Evolutionary conservation across 2,888 invertebrate genomes (phyloP).

Genomic region (Phytoseiulus persimilis): DNA sequence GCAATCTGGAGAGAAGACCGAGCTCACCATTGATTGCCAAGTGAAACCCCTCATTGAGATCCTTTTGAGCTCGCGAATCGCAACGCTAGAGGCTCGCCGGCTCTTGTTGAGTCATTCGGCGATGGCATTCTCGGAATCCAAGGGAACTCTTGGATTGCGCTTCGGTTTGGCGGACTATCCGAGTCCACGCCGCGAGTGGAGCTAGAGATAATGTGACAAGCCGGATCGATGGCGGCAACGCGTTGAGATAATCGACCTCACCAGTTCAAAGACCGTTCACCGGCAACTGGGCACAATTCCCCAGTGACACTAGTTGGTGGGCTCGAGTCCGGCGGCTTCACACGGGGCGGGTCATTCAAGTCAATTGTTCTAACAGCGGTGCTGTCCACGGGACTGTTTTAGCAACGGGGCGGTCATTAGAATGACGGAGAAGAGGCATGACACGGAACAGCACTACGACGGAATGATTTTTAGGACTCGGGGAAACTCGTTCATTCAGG

Average conservation of each 20-base stretch:
- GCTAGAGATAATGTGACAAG: too few relatives aligned
- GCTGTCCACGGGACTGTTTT: background rate
- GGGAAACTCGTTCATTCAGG: background rate
- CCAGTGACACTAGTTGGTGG: too few relatives aligned
- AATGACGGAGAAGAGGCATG: background rate
- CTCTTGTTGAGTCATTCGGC: background rate
- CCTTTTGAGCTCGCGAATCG: background rate
- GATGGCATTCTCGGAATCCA: background rate
- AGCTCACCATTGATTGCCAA: background rate
- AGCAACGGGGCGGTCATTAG: background rate
- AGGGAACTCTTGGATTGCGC: background rate
- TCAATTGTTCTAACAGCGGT: background rate
- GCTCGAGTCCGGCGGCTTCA: too few relatives aligned
- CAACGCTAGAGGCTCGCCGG: background rate
- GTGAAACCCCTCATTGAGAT: background rate
- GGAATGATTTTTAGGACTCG: background rate
- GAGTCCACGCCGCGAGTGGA: too few relatives aligned
- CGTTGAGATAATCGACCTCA: too few relatives aligned
- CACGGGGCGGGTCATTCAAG: too few relatives aligned
- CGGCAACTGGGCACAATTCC: too few relatives aligned
- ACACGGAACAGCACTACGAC: background rate
- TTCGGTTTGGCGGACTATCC: too few relatives aligned
- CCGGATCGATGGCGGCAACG: too few relatives aligned
- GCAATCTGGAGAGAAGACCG: background rate
- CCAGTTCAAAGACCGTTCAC: too few relatives aligned